These are phyloP conservation scores for Nesidiocoris tenuis DNA, from an alignment of 2,888 invertebrate species.

Conservation along the genomic window DNA sequence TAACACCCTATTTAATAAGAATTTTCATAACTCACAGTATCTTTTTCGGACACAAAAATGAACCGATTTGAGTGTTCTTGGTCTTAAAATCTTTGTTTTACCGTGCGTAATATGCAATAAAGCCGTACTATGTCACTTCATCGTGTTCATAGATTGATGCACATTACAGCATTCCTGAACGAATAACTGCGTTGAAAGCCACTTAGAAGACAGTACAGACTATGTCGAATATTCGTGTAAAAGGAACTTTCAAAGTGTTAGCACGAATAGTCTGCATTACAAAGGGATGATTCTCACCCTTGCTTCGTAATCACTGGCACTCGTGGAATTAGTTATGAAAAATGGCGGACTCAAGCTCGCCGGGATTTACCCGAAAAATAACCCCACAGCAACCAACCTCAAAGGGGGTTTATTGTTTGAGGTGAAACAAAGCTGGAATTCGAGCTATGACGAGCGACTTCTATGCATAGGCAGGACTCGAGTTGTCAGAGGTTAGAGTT, in stretches of 20 bases:
- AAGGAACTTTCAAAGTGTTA: background rate
- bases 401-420: background rate
- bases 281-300: background rate
- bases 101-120: too few species aligned
- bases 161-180: too few species aligned
- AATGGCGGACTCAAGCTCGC: background rate
- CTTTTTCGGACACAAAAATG: too few species aligned
- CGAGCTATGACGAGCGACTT: background rate
- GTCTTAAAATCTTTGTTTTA: too few species aligned
- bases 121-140: too few species aligned
- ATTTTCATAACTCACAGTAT: too few species aligned
- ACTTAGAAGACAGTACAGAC: background rate
- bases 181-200: too few species aligned
- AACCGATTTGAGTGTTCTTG: too few species aligned
- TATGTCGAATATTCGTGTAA: background rate
- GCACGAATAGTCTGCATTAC: background rate
- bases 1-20: too few species aligned
- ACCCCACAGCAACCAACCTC: background rate
- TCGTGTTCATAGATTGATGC: too few species aligned
- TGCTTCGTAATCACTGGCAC: background rate
- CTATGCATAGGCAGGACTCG: background rate
- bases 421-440: background rate
- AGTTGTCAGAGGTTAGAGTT: background rate
- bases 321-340: background rate
- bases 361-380: background rate